phyloP scores from a whole-genome alignment of 2,888 invertebrate genomes.

The Zygogramma bicolorata region DNA sequence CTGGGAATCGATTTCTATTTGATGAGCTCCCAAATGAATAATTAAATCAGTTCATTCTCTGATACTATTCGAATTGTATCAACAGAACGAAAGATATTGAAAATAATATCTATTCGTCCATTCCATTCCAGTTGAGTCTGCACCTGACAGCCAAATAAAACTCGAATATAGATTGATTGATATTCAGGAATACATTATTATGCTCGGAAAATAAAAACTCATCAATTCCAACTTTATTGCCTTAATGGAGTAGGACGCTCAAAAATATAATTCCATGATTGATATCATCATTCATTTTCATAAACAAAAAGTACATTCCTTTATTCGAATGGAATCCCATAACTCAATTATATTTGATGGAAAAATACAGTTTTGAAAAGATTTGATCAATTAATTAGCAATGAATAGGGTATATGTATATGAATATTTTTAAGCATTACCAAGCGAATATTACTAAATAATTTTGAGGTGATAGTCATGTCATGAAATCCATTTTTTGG shows the following conservation, averaged over 20 bases:
- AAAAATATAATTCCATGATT: slow-evolving; percentile 9
- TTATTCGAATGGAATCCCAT: neutral
- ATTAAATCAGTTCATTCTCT: neutral
- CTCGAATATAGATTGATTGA: slow-evolving; percentile 14
- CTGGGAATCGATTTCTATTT: neutral
- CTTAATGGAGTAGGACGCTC: neutral
- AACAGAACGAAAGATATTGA: neutral
- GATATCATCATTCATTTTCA: slow-evolving; percentile 4
- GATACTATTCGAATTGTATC: neutral
- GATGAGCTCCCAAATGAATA: neutral
- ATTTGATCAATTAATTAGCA: neutral
- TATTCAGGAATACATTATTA: slow-evolving; percentile 7
- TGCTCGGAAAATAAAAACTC: neutral
- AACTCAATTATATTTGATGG: neutral
- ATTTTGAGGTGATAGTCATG: too few relatives aligned
- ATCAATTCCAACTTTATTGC: slow-evolving; percentile 8
- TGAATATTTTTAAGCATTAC: neutral
- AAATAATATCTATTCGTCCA: slow-evolving; percentile 1
- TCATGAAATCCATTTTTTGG: too few relatives aligned
- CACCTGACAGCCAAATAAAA: slow-evolving; percentile 6
- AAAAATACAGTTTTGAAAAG: neutral
- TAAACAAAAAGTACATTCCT: neutral
- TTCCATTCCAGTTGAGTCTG: slow-evolving; percentile 6
- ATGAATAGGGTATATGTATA: too few relatives aligned
- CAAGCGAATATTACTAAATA: too few relatives aligned